A percentile compares a stretch with the other conserved stretches of the same genome.
Conservation (phyloP, 1,140 invertebrate species). For the Atta cephalotes region DNA sequence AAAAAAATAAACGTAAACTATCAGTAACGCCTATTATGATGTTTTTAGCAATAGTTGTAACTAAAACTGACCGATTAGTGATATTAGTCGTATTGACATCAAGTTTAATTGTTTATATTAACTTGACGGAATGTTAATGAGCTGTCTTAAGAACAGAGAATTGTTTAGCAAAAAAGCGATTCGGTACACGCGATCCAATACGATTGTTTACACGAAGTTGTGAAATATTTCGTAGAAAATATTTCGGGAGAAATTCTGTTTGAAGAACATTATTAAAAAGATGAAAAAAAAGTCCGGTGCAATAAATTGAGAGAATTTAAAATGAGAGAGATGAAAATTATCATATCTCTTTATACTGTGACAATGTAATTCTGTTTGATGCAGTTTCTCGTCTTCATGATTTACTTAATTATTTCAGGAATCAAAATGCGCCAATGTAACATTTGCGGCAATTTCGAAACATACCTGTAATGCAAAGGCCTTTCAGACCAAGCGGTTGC, state of each 20-base stretch:
- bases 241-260: not conserved
- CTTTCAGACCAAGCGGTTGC: constrained; percentile 50
- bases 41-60: not conserved
- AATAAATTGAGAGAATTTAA: no score
- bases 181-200: not conserved
- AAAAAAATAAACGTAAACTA: not conserved
- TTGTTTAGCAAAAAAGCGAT: not conserved
- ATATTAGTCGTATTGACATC: not conserved
- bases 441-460: constrained; percentile 22
- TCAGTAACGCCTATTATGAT: constrained; percentile 1
- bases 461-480: constrained; percentile 7
- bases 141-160: not conserved
- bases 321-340: not conserved
- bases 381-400: not conserved
- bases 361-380: not conserved
- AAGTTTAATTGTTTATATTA: not conserved
- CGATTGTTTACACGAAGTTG: not conserved
- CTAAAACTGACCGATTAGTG: not conserved
- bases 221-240: not conserved
- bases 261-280: not conserved
- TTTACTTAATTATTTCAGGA: constrained; percentile 19
- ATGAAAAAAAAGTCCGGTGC: not conserved
- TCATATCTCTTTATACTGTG: constrained; percentile 17
- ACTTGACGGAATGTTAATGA: not conserved
- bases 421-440: constrained; percentile 11